Base-by-base conservation (phyloP, 2,888 invertebrate genomes). In the Chesias legatella region DNA sequence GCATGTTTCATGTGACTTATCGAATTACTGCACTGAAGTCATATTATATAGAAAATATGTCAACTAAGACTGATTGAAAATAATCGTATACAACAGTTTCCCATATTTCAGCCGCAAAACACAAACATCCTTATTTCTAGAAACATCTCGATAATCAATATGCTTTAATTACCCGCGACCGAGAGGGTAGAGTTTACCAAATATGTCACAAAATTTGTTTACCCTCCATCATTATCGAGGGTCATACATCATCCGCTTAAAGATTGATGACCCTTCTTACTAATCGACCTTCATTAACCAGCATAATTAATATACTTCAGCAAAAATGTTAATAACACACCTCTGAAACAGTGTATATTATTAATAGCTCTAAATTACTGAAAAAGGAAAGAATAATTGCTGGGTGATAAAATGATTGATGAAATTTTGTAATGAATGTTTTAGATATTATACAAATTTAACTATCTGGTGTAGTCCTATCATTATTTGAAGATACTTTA, bases 261-360 rank as follows among this genome's bases (percentile, higher is more conserved):
- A 73, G 77, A 79, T 77, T 78, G 72, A 78, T 78, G 67, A 54
- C 60, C 49, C 43, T 47, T 61, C 60, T 68, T 64, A 61, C 70
- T 70, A 73, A 78, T 73, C 67, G 68, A 67, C 63, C 65, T 67
- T 75, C 70, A 76, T 77, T 74, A 71, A 56, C 61, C 61, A 58
- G 56, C 49, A 57, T 69, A 62, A 71, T 68, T 71, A 67, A 63
- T 66, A 64, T 62, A 53, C 56, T 52, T 54, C 48, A 39, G 45
- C 49, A 62, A 67, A 67, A 65, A 61, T 58, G 51, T 49, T 63
- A 59, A 58, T 63, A 58, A 46, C 58, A 48, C 49, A 57, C 61
- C 60, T 58, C 55, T 48, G 47, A 46, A 33, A 48, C 40, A 47
- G 40, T 48, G 43, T 36, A 31, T 41, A 53, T 51, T 54, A 53